A percentile compares a stretch with the other conserved stretches of the same genome.
Evolutionary conservation across 1,140 invertebrate species (phyloP).

Genomic region (Sesamia nonagrioides): DNA sequence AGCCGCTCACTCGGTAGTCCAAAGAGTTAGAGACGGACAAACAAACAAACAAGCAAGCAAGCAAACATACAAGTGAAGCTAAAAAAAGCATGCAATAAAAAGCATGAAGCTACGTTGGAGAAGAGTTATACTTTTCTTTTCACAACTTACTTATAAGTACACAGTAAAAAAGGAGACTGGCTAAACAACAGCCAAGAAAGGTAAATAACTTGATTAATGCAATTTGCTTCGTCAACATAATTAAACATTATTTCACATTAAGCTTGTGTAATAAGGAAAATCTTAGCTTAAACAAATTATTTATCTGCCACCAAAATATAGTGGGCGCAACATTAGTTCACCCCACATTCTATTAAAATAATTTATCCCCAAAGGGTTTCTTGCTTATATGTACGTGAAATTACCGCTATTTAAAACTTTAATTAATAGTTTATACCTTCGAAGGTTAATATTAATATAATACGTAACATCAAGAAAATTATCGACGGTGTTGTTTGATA

Average conservation of each 20-base stretch:
- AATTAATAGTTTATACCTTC: slow-evolving; percentile 20
- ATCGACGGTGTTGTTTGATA: too few relatives aligned
- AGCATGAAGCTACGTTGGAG: too few relatives aligned
- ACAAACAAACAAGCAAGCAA: too few relatives aligned
- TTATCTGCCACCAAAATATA: neutral
- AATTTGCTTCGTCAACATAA: neutral
- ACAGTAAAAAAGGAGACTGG: neutral
- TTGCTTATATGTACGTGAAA: neutral
- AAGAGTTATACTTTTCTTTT: too few relatives aligned
- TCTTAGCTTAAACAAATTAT: neutral
- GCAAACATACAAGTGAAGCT: too few relatives aligned
- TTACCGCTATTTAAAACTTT: slow-evolving; percentile 23
- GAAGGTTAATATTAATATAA: neutral
- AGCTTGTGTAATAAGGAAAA: slow-evolving; percentile 9
- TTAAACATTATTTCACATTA: neutral
- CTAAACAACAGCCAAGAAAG: neutral
- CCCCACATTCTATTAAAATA: slow-evolving; percentile 23
- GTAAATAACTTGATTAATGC: neutral
- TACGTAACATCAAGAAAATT: neutral
- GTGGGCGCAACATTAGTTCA: neutral
- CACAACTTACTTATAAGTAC: neutral
- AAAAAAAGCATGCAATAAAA: too few relatives aligned
- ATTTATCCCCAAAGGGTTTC: slow-evolving; percentile 12
- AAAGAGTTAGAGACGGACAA: too few relatives aligned
- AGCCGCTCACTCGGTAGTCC: too few relatives aligned